Percentiles rank a stretch among this genome's conserved stretches.
Conservation (phyloP, 1,140 invertebrate genomes). For the Bombus waltoni region DNA sequence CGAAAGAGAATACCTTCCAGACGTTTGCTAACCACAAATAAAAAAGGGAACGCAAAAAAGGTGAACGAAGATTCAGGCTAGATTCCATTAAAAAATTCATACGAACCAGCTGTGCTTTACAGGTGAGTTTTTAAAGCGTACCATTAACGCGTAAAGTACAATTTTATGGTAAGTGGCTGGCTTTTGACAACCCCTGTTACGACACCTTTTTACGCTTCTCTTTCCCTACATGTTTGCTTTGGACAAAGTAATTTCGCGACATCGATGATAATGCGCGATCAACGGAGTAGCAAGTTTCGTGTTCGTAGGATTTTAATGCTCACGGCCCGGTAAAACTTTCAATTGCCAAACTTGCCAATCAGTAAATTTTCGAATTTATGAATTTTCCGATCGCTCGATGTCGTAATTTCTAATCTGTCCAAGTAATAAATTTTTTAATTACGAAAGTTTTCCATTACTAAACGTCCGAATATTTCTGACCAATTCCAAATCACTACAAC, state of each 20-base stretch:
- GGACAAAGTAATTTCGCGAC: not conserved
- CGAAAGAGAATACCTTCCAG: slow-evolving; percentile 35
- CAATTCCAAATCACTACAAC: too few relatives aligned
- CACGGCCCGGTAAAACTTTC: too few relatives aligned
- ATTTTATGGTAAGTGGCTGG: slow-evolving; percentile 60
- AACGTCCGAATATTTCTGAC: too few relatives aligned
- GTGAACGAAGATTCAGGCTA: slow-evolving; percentile 33
- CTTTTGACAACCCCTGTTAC: slow-evolving; percentile 20
- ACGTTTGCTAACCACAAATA: slow-evolving; percentile 21
- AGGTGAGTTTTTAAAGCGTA: slow-evolving; percentile 20
- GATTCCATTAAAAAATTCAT: slow-evolving; percentile 55
- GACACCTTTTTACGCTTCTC: slow-evolving; percentile 6
- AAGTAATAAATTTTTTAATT: too few relatives aligned
- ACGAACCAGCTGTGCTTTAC: slow-evolving; percentile 34
- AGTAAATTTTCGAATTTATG: too few relatives aligned
- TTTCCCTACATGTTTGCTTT: not conserved
- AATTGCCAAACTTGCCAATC: too few relatives aligned
- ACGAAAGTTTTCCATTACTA: too few relatives aligned
- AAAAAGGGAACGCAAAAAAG: slow-evolving; percentile 39
- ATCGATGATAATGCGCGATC: slow-evolving; percentile 10
- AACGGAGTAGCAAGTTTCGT: not conserved
- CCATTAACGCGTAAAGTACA: slow-evolving; percentile 43
- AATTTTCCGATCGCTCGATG: too few relatives aligned
- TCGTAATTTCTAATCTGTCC: too few relatives aligned
- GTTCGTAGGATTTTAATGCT: slow-evolving; percentile 2